phyloP scores from a whole-genome alignment of 64 coral and sea anemone genomes.

The Pocillopora verrucosa region DNA sequence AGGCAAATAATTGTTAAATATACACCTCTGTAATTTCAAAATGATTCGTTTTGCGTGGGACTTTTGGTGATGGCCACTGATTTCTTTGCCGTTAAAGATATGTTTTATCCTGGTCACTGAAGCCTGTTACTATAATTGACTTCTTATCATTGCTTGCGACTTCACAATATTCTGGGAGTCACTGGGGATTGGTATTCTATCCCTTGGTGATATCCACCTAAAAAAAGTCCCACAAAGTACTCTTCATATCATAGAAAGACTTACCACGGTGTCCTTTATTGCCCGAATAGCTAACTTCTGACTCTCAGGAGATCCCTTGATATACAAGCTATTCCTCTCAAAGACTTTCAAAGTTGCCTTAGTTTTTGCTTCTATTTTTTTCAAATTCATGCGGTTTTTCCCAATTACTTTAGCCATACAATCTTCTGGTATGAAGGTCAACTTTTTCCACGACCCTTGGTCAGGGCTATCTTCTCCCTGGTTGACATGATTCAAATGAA shows the following conservation, averaged over 20 bases:
- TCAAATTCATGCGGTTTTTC: not conserved
- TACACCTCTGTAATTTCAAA: too few species aligned
- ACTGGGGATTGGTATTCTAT: too few species aligned
- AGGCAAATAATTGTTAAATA: too few species aligned
- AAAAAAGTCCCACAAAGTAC: not conserved
- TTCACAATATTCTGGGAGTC: not conserved
- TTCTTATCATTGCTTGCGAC: too few species aligned
- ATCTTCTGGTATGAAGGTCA: not conserved
- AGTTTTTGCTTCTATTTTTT: not conserved
- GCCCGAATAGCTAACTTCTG: not conserved
- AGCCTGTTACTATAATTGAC: too few species aligned
- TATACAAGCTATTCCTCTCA: not conserved
- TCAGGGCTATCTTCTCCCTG: not conserved
- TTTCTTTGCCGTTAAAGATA: too few species aligned
- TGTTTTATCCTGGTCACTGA: too few species aligned
- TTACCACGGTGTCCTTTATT: not conserved
- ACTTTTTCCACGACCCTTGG: not conserved
- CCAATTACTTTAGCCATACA: conserved; percentile 14
- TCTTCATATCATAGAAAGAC: not conserved
- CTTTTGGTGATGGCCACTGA: too few species aligned
- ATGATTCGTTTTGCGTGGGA: too few species aligned
- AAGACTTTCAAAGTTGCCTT: not conserved
- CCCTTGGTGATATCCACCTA: not conserved
- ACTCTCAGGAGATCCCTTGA: not conserved
- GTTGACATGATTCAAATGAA: not conserved